Conservation (phyloP, 2,797 vertebrate species). For the Catharus ustulatus region DNA sequence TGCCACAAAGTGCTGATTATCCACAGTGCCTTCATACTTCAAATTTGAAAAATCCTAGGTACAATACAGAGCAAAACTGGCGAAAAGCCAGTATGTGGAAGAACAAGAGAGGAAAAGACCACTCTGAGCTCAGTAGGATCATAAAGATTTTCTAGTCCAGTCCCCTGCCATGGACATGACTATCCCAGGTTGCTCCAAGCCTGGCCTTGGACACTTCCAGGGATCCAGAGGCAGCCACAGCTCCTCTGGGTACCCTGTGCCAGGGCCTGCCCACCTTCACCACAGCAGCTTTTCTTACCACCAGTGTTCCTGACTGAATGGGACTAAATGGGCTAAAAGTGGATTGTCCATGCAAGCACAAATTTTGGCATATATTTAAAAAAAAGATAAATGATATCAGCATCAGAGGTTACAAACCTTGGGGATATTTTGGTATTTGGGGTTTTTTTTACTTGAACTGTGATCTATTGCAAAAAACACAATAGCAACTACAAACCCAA, state of each 20-base stretch:
- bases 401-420: not conserved
- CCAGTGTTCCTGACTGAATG: not conserved
- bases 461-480: not conserved
- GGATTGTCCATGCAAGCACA: not conserved
- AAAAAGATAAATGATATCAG: not conserved
- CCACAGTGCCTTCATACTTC: not conserved
- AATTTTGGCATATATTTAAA: not conserved
- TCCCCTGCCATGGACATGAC: not conserved
- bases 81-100: not conserved
- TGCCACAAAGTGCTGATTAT: not conserved
- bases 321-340: not conserved
- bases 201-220: not conserved
- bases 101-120: not conserved
- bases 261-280: not conserved
- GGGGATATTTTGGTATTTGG: not conserved
- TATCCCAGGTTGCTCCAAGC: not conserved
- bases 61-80: not conserved
- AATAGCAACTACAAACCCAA: not conserved
- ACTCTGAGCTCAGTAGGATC: not conserved
- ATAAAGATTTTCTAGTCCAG: not conserved
- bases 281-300: not conserved
- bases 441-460: not conserved
- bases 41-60: not conserved
- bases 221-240: not conserved
- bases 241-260: not conserved